Conservation (phyloP, 2,888 invertebrate species). For the Cylloceria caligata region DNA sequence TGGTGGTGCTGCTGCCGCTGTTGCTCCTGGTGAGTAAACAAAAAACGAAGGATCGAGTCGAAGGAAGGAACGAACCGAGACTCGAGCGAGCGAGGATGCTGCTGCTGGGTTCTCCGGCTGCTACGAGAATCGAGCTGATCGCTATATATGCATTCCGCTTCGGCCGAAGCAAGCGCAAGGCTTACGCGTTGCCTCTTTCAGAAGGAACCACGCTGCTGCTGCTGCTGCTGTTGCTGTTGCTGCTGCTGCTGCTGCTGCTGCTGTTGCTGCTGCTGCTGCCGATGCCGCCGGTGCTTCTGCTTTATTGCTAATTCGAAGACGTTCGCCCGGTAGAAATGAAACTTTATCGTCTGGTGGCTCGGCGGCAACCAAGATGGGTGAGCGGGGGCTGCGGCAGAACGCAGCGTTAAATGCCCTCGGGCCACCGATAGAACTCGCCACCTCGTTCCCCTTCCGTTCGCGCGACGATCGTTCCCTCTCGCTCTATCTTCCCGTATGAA, state of each 20-base stretch:
- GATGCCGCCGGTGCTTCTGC: constrained; percentile 75
- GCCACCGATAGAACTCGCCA: constrained; percentile 63
- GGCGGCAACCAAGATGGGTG: constrained; percentile 72
- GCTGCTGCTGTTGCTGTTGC: constrained; percentile 19
- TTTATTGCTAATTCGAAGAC: constrained; percentile 84
- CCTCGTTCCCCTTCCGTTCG: constrained; percentile 55
- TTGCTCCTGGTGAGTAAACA: constrained; percentile 82
- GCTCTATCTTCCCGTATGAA: constrained; percentile 1
- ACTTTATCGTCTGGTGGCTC: constrained; percentile 80
- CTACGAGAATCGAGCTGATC: constrained; percentile 56
- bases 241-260: no score
- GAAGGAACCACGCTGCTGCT: background rate
- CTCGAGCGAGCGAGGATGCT: constrained; percentile 60
- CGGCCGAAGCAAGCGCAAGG: constrained; percentile 38
- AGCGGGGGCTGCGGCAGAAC: constrained; percentile 1
- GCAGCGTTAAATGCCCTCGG: constrained; percentile 61
- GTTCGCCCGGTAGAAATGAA: constrained; percentile 80
- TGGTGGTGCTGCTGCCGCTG: constrained; percentile 55
- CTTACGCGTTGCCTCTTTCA: background rate
- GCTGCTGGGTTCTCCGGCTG: constrained; percentile 14
- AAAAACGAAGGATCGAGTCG: constrained; percentile 79
- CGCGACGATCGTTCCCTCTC: background rate
- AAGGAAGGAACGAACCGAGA: constrained; percentile 67
- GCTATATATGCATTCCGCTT: constrained; percentile 64
- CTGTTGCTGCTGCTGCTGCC: no score